Evolutionary conservation across 2,888 invertebrate genomes (phyloP).

Genomic region (Drosophila longiperda): DNA sequence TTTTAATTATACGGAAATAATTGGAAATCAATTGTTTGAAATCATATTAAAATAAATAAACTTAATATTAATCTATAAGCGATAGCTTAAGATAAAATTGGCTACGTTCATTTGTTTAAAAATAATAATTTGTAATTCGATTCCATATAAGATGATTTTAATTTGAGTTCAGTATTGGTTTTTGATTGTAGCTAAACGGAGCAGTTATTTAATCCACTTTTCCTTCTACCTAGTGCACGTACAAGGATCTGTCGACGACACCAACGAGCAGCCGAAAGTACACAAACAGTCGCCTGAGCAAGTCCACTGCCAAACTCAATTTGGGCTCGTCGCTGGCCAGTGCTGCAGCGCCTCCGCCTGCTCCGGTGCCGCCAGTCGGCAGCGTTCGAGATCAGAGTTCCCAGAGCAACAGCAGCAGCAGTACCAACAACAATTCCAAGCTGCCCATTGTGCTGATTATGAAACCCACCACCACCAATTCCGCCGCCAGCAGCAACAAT

Average conservation of each 20-base stretch:
- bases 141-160: neutral
- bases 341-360: conserved; percentile 4
- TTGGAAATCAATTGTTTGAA: neutral
- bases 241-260: conserved; percentile 83
- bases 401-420: conserved; percentile 34
- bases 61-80: too few species aligned
- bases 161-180: neutral
- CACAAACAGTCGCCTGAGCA: conserved; percentile 82
- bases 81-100: too few species aligned
- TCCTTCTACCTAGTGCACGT: conserved; percentile 69
- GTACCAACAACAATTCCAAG: conserved; percentile 23
- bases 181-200: neutral
- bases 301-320: conserved; percentile 85
- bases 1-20: neutral
- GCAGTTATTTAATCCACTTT: neutral
- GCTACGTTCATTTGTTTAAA: neutral
- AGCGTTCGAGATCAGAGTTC: conserved; percentile 22
- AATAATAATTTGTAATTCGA: neutral
- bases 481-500: conserved; percentile 26
- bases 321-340: conserved; percentile 76
- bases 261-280: conserved; percentile 84
- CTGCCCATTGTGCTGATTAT: conserved; percentile 56
- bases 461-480: conserved; percentile 40
- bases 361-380: conserved; percentile 42
- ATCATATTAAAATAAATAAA: neutral